Percentiles rank a stretch among this genome's conserved stretches.
These are phyloP conservation scores for Agapetus fuscipes DNA, from an alignment of 2,888 invertebrate species.

Conservation along the genomic window DNA sequence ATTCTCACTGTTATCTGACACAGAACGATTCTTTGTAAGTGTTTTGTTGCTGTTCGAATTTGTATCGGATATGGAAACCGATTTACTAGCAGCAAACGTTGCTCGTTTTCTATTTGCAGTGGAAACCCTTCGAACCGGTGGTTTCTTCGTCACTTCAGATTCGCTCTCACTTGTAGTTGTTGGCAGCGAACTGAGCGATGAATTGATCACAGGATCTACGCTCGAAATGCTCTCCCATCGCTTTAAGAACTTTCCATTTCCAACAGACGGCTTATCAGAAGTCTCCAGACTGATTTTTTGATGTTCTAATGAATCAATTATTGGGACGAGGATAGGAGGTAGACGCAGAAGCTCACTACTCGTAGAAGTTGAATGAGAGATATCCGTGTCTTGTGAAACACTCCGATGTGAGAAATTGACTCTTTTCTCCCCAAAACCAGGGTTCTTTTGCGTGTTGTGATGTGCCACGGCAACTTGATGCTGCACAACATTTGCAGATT, in stretches of 20 bases:
- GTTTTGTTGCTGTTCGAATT: slow-evolving; percentile 29
- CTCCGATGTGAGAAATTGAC: slow-evolving; percentile 45
- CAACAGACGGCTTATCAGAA: not conserved
- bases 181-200: slow-evolving; percentile 51
- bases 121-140: slow-evolving; percentile 33
- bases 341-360: slow-evolving; percentile 51
- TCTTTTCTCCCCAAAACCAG: slow-evolving; percentile 40
- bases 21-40: slow-evolving; percentile 21
- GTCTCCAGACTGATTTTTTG: slow-evolving; percentile 35
- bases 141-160: slow-evolving; percentile 33
- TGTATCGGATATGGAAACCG: slow-evolving; percentile 42
- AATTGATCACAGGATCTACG: slow-evolving; percentile 61
- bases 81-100: slow-evolving; percentile 37
- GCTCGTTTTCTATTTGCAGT: slow-evolving; percentile 37
- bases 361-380: slow-evolving; percentile 49
- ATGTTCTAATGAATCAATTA: slow-evolving; percentile 53
- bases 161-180: slow-evolving; percentile 42
- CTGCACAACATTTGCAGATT: no score
- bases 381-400: slow-evolving; percentile 53
- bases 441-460: not conserved
- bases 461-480: no score
- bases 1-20: slow-evolving; percentile 36
- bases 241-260: slow-evolving; percentile 26
- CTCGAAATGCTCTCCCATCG: slow-evolving; percentile 59
- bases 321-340: slow-evolving; percentile 62